These are phyloP conservation scores for Terebella lapidaria DNA, from an alignment of 2,888 invertebrate genomes.

Conservation along the genomic window DNA sequence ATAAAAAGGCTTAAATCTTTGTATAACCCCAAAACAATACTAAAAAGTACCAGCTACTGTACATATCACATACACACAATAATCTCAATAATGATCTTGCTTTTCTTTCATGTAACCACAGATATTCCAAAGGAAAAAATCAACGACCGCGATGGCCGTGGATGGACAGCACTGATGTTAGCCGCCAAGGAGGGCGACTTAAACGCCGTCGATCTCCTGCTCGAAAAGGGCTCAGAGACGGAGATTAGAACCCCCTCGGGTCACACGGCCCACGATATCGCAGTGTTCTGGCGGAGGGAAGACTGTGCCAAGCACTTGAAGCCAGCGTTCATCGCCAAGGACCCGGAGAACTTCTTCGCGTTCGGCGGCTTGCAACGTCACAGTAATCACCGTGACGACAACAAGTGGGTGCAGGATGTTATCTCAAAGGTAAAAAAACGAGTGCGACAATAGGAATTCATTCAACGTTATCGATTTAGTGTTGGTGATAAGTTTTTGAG, in stretches of 20 bases:
- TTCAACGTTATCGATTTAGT: too few species aligned
- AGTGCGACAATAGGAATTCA: too few species aligned
- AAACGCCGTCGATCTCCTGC: slow-evolving; percentile 30
- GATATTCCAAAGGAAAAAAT: neutral
- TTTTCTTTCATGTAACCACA: too few species aligned
- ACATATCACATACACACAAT: too few species aligned
- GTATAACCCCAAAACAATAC: too few species aligned
- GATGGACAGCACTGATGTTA: slow-evolving; percentile 48
- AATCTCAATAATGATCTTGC: too few species aligned
- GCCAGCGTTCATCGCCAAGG: neutral
- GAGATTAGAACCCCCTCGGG: slow-evolving; percentile 34
- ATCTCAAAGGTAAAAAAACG: too few species aligned
- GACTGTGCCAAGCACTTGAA: neutral
- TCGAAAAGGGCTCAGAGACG: slow-evolving; percentile 33
- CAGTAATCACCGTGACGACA: neutral
- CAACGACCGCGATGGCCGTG: slow-evolving; percentile 13
- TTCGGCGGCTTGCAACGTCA: neutral
- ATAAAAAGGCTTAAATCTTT: too few species aligned
- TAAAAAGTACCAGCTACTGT: too few species aligned
- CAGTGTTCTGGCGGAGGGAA: slow-evolving; percentile 41
- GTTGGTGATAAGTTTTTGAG: too few species aligned
- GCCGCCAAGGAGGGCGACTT: slow-evolving; percentile 42
- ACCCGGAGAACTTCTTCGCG: neutral
- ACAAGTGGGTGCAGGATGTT: neutral
- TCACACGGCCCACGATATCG: slow-evolving; percentile 44